A percentile compares a stretch with the other conserved stretches of the same genome.
Evolutionary conservation across 1,140 invertebrate genomes (phyloP).

Genomic region (Dinothrombium tinctorium): DNA sequence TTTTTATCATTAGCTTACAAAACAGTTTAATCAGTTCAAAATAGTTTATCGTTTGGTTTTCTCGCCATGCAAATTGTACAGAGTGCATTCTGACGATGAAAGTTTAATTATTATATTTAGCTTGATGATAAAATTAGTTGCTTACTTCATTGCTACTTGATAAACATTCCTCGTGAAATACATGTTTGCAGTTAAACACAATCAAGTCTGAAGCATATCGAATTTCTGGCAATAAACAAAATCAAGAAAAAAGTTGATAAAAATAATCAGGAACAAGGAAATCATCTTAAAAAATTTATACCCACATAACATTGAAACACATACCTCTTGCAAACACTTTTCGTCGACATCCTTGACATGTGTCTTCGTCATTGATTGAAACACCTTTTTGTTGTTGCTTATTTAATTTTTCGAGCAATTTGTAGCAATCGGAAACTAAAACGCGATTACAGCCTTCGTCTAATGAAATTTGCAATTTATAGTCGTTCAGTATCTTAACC

Average conservation of each 20-base stretch:
- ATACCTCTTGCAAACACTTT: constrained; percentile 40
- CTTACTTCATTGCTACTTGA: background rate
- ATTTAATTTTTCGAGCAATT: constrained; percentile 56
- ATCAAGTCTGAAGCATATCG: constrained; percentile 36
- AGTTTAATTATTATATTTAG: too few relatives aligned
- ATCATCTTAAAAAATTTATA: constrained; percentile 1
- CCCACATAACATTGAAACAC: background rate
- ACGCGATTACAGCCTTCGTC: constrained; percentile 71
- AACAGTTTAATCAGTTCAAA: too few relatives aligned
- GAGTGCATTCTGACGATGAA: too few relatives aligned
- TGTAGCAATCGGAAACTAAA: constrained; percentile 62
- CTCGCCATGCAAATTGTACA: too few relatives aligned
- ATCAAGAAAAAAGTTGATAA: constrained; percentile 12
- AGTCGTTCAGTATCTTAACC: constrained; percentile 85
- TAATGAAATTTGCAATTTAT: constrained; percentile 70
- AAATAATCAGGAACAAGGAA: constrained; percentile 7
- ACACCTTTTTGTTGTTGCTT: constrained; percentile 48
- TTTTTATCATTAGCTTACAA: too few relatives aligned
- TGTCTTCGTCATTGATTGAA: constrained; percentile 38
- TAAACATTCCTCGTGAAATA: constrained; percentile 64
- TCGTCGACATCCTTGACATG: constrained; percentile 47
- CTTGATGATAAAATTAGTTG: background rate
- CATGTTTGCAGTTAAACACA: constrained; percentile 68
- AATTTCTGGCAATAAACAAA: constrained; percentile 24
- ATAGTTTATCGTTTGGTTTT: too few relatives aligned